A percentile compares a stretch with the other conserved stretches of the same genome.
Conservation (phyloP, 2,888 invertebrate genomes). For the Endotricha flammealis region DNA sequence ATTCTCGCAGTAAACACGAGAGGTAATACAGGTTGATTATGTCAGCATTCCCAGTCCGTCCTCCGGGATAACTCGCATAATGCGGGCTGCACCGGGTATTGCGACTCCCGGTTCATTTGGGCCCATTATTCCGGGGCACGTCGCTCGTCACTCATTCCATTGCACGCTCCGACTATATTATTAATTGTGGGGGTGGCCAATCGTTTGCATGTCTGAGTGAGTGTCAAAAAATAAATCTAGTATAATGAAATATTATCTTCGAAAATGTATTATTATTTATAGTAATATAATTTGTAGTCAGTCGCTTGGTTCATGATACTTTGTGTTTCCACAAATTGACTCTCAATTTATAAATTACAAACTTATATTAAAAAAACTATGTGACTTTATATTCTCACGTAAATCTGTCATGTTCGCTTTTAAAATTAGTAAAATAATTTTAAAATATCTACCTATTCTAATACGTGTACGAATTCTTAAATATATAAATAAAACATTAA, state of each 20-base stretch:
- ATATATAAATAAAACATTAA: no score
- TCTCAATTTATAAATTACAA: no score
- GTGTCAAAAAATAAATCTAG: constrained; percentile 2
- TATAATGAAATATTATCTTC: not conserved
- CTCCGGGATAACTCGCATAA: constrained; percentile 6
- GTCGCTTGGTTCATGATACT: no score
- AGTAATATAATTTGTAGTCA: no score
- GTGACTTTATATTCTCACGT: no score
- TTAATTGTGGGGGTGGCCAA: constrained; percentile 3
- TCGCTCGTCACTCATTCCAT: constrained; percentile 14
- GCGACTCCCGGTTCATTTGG: constrained; percentile 20
- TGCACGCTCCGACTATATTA: constrained; percentile 1
- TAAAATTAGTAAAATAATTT: no score
- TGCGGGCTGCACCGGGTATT: constrained; percentile 7
- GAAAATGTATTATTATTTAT: no score
- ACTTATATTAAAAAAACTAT: no score
- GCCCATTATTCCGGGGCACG: constrained; percentile 24
- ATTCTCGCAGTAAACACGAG: not conserved
- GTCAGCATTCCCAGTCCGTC: not conserved
- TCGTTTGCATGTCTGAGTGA: constrained; percentile 7
- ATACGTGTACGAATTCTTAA: no score
- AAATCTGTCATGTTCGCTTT: no score
- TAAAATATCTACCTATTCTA: no score
- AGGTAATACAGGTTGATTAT: constrained; percentile 2
- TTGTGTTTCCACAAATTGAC: no score